Evolutionary conservation across 1,140 invertebrate species (phyloP).

Genomic region (Glomeris maerens): DNA sequence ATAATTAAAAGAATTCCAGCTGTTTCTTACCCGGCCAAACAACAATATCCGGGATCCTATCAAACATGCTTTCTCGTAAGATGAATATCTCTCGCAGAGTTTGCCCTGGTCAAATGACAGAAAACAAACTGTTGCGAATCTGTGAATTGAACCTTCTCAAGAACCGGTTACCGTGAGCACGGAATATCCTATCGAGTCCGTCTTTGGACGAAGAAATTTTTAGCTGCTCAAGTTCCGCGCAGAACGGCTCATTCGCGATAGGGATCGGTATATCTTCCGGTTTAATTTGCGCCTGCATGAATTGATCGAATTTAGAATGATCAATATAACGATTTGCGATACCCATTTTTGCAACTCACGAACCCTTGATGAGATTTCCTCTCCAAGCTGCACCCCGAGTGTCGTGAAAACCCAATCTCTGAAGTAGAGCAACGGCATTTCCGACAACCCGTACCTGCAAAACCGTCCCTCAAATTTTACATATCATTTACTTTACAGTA

Average conservation of each 20-base stretch:
- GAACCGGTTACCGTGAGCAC: constrained; percentile 56
- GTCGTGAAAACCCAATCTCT: background rate
- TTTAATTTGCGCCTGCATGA: constrained; percentile 6
- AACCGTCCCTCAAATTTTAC: background rate
- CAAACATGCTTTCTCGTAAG: constrained; percentile 52
- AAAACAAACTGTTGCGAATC: background rate
- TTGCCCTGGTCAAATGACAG: constrained; percentile 42
- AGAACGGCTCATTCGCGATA: constrained; percentile 38
- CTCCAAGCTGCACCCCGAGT: background rate
- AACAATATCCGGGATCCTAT: constrained; percentile 81
- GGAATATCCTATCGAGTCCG: constrained; percentile 66
- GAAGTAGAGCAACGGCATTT: background rate
- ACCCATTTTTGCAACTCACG: background rate
- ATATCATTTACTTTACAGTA: background rate
- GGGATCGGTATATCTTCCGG: constrained; percentile 27
- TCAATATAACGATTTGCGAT: constrained; percentile 2
- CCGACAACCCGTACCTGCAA: no score
- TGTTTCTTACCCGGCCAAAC: constrained; percentile 62
- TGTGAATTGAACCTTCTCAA: background rate
- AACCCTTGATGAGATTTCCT: background rate
- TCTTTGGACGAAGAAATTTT: constrained; percentile 57
- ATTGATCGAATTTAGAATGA: constrained; percentile 2
- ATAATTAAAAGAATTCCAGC: background rate
- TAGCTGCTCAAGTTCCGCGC: constrained; percentile 42
- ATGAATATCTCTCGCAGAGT: constrained; percentile 79